A percentile compares a stretch with the other conserved stretches of the same genome.
phyloP scores from a whole-genome alignment of 2,797 vertebrate genomes.

The Emydoidea blandingii region DNA sequence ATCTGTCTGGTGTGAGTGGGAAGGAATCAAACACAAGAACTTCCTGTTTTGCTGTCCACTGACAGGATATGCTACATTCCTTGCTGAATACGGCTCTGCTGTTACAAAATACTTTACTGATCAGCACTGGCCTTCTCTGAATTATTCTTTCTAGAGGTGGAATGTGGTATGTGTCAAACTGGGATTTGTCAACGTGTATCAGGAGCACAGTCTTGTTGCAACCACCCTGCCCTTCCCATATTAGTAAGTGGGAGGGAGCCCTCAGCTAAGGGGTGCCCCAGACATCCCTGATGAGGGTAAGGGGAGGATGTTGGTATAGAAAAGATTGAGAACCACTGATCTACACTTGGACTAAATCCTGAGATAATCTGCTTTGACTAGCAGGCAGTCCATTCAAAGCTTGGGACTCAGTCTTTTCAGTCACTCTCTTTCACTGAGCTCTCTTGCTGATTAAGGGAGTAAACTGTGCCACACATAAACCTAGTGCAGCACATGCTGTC shows the following conservation, averaged over 20 bases:
- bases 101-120: not conserved
- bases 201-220: not conserved
- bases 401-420: not conserved
- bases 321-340: not conserved
- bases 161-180: not conserved
- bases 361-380: not conserved
- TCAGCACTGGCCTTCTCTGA: not conserved
- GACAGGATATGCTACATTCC: not conserved
- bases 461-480: not conserved
- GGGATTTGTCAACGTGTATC: not conserved
- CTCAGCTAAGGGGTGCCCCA: not conserved
- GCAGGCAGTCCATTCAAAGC: not conserved
- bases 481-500: rapidly evolving
- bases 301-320: not conserved
- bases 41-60: not conserved
- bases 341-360: not conserved
- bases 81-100: not conserved
- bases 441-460: not conserved
- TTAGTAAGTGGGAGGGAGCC: not conserved
- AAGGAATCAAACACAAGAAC: not conserved
- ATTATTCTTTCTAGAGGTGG: not conserved
- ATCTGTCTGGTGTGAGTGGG: not conserved
- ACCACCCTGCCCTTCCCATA: not conserved
- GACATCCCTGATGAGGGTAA: not conserved
- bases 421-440: not conserved